phyloP scores from a whole-genome alignment of 2,888 invertebrate genomes.

The Ptychoptera contaminata region DNA sequence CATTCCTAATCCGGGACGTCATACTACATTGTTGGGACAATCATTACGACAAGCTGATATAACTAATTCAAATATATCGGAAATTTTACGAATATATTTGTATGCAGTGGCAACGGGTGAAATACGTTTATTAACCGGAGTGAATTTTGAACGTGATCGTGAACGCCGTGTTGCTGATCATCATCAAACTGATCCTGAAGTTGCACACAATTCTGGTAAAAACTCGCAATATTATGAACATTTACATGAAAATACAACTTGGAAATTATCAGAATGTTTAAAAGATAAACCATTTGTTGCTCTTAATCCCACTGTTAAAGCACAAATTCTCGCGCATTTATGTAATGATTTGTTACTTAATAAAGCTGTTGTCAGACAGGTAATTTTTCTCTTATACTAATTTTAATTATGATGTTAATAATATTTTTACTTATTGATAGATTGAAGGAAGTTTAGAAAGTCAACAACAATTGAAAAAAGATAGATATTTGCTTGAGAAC shows the following conservation, averaged over 20 bases:
- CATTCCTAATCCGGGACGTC: slow-evolving; percentile 75
- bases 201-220: slow-evolving; percentile 50
- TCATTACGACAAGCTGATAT: slow-evolving; percentile 79
- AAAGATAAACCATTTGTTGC: slow-evolving; percentile 75
- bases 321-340: slow-evolving; percentile 75
- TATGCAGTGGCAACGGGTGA: slow-evolving; percentile 81
- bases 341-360: slow-evolving; percentile 92
- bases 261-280: slow-evolving; percentile 63
- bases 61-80: slow-evolving; percentile 80
- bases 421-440: slow-evolving; percentile 7
- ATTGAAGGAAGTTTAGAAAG: slow-evolving; percentile 79
- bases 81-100: slow-evolving; percentile 80
- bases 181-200: slow-evolving; percentile 57
- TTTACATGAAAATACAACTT: slow-evolving; percentile 60
- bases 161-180: slow-evolving; percentile 70
- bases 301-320: slow-evolving; percentile 70
- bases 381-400: too few relatives aligned
- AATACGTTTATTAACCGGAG: slow-evolving; percentile 60
- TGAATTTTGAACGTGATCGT: slow-evolving; percentile 67
- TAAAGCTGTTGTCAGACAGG: slow-evolving; percentile 71
- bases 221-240: slow-evolving; percentile 67
- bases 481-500: slow-evolving; percentile 83
- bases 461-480: slow-evolving; percentile 72
- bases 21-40: slow-evolving; percentile 81
- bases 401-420: too few relatives aligned